Evolutionary conservation across 1,140 invertebrate genomes (phyloP).

Genomic region (Galendromus occidentalis): DNA sequence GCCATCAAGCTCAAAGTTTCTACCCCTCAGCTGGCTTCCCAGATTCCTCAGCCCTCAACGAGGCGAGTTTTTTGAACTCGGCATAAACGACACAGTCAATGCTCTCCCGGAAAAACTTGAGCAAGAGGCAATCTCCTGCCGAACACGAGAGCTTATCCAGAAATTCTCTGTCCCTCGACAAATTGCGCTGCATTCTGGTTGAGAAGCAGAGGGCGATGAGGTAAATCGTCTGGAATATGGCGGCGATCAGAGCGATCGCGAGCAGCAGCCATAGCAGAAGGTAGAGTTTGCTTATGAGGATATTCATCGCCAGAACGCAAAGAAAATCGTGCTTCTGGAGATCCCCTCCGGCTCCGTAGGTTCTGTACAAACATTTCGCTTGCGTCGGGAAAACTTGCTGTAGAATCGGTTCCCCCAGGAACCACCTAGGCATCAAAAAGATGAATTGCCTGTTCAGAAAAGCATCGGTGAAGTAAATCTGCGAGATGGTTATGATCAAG

Average conservation of each 20-base stretch:
- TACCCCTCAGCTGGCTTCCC: too few species aligned
- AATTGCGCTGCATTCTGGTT: too few species aligned
- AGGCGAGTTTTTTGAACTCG: too few species aligned
- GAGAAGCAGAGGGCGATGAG: too few species aligned
- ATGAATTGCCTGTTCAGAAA: constrained; percentile 42
- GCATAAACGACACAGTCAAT: too few species aligned
- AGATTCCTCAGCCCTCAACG: too few species aligned
- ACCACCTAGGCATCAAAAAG: constrained; percentile 52
- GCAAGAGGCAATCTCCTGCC: too few species aligned
- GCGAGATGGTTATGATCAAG: constrained; percentile 63
- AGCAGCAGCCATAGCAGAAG: constrained; percentile 85
- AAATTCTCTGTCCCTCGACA: too few species aligned
- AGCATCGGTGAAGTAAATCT: constrained; percentile 55
- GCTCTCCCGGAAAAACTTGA: too few species aligned
- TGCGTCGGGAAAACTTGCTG: constrained; percentile 22
- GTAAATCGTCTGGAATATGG: constrained; percentile 19
- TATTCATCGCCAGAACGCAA: constrained; percentile 40
- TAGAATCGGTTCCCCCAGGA: background rate
- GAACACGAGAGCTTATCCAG: too few species aligned
- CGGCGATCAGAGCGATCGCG: constrained; percentile 38
- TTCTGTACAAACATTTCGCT: constrained; percentile 23
- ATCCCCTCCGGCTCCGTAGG: constrained; percentile 25
- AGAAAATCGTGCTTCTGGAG: constrained; percentile 27
- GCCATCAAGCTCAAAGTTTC: too few species aligned
- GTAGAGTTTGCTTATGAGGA: constrained; percentile 90